These are phyloP conservation scores for Eulemur macaco DNA, from an alignment of 2,113 vertebrate genomes.

Conservation along the genomic window DNA sequence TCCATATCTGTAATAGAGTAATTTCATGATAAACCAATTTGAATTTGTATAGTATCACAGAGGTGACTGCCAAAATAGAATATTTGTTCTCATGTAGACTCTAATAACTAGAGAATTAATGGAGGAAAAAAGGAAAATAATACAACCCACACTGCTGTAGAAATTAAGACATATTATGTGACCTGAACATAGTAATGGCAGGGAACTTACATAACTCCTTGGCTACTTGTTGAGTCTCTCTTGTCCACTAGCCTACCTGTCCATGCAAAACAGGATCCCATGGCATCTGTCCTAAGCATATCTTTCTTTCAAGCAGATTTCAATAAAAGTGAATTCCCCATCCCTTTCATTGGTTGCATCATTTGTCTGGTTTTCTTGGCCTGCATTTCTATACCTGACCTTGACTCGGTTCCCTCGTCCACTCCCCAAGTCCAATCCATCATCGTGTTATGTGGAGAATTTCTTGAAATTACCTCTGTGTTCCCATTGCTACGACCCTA, in stretches of 20 bases:
- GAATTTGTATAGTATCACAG: neutral
- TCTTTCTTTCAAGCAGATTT: neutral
- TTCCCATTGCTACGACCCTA: neutral
- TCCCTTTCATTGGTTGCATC: neutral
- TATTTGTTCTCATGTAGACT: constrained; percentile 27
- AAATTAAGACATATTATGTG: neutral
- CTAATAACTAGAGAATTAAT: neutral
- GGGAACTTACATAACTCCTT: neutral
- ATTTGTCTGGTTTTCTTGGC: neutral
- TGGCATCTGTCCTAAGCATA: neutral
- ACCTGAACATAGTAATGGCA: neutral
- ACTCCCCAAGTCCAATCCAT: neutral
- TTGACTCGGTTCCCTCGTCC: neutral
- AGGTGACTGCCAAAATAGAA: constrained; percentile 21
- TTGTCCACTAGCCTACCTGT: neutral
- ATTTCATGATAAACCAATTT: constrained; percentile 25
- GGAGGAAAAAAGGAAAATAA: neutral
- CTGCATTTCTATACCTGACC: neutral
- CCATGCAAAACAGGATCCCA: neutral
- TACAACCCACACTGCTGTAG: neutral
- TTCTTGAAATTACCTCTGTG: neutral
- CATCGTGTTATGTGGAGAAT: neutral
- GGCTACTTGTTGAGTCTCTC: neutral
- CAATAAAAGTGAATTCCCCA: neutral
- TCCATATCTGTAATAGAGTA: neutral